Evolutionary conservation across 2,113 vertebrate genomes (phyloP).

Genomic region (Fulica atra): DNA sequence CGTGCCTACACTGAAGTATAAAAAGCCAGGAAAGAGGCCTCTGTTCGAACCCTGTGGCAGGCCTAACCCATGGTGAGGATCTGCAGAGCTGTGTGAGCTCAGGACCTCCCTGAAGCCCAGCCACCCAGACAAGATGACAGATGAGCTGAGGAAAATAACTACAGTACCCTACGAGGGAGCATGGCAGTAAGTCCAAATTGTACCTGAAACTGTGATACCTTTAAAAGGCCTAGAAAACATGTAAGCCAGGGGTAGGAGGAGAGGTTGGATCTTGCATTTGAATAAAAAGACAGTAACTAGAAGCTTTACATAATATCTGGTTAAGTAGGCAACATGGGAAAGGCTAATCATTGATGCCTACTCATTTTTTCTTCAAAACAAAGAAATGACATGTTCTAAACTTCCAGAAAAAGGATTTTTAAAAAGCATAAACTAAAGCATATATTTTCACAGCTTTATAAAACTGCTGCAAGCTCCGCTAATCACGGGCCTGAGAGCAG

Average conservation of each 20-base stretch:
- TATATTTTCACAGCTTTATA: not conserved
- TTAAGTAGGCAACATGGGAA: not conserved
- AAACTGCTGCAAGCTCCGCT: not conserved
- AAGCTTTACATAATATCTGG: not conserved
- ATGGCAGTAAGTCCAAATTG: fast-evolving
- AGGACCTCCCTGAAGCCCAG: not conserved
- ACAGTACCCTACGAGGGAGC: fast-evolving
- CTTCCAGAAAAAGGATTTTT: not conserved
- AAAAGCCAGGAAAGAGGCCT: not conserved
- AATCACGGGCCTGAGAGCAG: not conserved
- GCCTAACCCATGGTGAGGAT: not conserved
- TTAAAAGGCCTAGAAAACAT: not conserved
- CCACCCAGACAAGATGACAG: not conserved
- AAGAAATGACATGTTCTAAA: not conserved
- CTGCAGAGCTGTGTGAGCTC: not conserved
- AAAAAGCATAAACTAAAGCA: not conserved
- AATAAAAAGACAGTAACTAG: not conserved
- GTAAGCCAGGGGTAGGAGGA: not conserved
- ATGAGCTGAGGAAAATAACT: not conserved
- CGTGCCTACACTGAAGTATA: not conserved
- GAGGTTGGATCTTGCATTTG: not conserved
- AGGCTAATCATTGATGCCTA: not conserved
- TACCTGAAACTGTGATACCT: not conserved
- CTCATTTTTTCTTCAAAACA: not conserved
- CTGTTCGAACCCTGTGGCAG: not conserved